A percentile compares a stretch with the other conserved stretches of the same genome.
These are phyloP conservation scores for Aythya baeri DNA, from an alignment of 2,113 vertebrate species.

Conservation along the genomic window DNA sequence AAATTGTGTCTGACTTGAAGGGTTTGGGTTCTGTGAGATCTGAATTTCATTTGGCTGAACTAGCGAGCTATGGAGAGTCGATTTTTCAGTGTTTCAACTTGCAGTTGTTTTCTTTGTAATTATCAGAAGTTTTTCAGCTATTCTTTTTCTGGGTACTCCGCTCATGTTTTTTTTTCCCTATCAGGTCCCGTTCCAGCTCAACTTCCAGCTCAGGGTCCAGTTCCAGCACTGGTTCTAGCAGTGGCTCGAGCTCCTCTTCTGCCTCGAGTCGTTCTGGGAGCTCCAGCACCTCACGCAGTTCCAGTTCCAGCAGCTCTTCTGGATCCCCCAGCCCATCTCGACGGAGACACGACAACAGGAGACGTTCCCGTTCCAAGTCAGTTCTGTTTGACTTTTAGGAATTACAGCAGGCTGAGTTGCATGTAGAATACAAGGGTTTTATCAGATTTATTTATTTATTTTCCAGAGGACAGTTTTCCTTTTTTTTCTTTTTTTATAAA, in stretches of 20 bases:
- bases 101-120: not conserved
- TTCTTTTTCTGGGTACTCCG: not conserved
- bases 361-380: constrained; percentile 93
- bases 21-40: not conserved
- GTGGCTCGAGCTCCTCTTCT: constrained; percentile 95
- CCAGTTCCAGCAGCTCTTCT: constrained; percentile 94
- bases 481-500: no score
- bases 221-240: constrained; percentile 95
- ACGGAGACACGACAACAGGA: constrained; percentile 91
- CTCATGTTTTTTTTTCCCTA: not conserved
- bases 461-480: no score
- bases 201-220: constrained; percentile 95
- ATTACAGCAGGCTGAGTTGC: not conserved
- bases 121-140: not conserved
- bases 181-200: constrained; percentile 88
- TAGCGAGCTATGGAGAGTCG: not conserved
- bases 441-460: no score
- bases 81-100: not conserved
- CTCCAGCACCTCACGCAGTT: constrained; percentile 92
- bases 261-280: constrained; percentile 94
- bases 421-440: not conserved
- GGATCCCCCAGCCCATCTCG: constrained; percentile 92
- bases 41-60: not conserved
- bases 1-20: not conserved
- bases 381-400: not conserved